Percentiles rank a stretch among this genome's conserved stretches.
Conservation (phyloP, 35 echinoderm and acorn worm species). For the Stichopus chloronotus region DNA sequence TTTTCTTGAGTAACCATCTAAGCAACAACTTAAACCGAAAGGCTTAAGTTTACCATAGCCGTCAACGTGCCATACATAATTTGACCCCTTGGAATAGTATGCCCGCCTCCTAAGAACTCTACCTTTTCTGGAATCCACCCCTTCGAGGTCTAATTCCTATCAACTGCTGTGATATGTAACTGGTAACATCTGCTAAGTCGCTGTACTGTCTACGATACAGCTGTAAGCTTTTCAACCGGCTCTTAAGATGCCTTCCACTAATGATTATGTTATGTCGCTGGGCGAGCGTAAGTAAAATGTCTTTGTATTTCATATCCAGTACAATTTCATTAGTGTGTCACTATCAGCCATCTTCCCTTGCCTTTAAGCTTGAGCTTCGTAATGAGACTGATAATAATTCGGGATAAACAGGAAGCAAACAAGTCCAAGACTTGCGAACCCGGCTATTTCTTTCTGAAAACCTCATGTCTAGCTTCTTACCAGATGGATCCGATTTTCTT, state of each 20-base stretch:
- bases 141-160: constrained; percentile 60
- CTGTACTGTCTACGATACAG: constrained; percentile 30
- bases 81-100: constrained; percentile 69
- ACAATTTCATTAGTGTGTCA: too few relatives aligned
- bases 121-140: constrained; percentile 45
- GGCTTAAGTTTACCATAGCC: constrained; percentile 74
- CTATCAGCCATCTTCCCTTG: too few relatives aligned
- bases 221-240: constrained; percentile 8
- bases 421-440: too few relatives aligned
- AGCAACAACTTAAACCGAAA: constrained; percentile 64
- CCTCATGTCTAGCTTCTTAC: too few relatives aligned
- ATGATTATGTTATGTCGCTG: neutral
- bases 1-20: constrained; percentile 67
- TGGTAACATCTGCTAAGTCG: constrained; percentile 22
- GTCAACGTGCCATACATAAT: constrained; percentile 80
- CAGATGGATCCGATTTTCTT: too few relatives aligned
- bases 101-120: constrained; percentile 47
- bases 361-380: too few relatives aligned
- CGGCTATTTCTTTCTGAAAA: too few relatives aligned
- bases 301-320: constrained; percentile 8
- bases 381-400: too few relatives aligned
- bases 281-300: neutral
- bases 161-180: neutral
- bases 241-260: constrained; percentile 21
- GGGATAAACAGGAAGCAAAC: too few relatives aligned